Conservation (phyloP, 2,113 vertebrate genomes). For the Ploceus nigricollis region DNA sequence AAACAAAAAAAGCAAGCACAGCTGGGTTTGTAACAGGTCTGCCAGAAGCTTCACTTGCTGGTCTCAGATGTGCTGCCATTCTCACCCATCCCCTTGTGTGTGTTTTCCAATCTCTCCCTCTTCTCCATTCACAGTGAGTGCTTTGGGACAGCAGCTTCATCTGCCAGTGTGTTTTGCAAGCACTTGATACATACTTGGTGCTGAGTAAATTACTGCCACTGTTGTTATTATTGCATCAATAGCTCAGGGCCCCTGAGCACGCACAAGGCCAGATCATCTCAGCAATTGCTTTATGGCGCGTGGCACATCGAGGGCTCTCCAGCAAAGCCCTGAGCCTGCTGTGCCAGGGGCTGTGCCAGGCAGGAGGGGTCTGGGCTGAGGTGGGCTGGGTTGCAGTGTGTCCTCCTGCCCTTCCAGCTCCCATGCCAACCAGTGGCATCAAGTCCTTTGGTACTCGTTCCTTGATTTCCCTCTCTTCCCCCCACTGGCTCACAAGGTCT, state of each 20-base stretch:
- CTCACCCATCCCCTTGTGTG: accelerated
- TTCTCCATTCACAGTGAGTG: background rate
- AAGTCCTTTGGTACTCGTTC: background rate
- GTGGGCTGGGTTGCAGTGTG: background rate
- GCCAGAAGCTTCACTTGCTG: background rate
- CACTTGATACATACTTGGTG: background rate
- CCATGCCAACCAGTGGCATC: background rate
- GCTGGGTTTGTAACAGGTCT: background rate
- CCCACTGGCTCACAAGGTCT: background rate
- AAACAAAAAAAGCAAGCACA: background rate
- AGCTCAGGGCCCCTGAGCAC: background rate
- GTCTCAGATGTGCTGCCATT: background rate
- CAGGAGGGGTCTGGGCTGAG: background rate
- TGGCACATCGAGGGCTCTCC: background rate
- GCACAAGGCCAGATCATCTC: background rate
- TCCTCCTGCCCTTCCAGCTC: background rate
- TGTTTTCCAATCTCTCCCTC: background rate
- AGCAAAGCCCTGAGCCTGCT: background rate
- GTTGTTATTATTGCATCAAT: background rate
- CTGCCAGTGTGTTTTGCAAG: background rate
- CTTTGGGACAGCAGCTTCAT: background rate
- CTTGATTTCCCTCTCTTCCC: background rate
- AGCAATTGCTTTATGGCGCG: background rate
- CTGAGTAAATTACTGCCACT: background rate
- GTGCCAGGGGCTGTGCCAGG: background rate